Conservation (phyloP, 2,113 vertebrate species). For the Climacteris rufus region DNA sequence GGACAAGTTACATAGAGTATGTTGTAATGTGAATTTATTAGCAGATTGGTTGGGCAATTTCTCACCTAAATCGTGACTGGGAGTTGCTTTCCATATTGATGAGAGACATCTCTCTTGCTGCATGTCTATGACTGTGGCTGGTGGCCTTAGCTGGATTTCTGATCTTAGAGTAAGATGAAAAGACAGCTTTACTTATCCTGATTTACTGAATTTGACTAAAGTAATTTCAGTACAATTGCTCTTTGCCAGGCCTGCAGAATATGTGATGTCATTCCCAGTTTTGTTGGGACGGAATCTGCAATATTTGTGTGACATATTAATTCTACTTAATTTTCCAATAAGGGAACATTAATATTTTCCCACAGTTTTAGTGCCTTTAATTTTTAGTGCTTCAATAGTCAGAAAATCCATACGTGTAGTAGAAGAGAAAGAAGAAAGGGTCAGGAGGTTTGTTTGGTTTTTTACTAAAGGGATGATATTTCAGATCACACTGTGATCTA, state of each 20-base stretch:
- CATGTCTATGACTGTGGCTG: background rate
- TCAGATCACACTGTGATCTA: background rate
- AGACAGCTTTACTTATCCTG: background rate
- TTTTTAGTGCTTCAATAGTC: background rate
- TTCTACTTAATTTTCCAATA: background rate
- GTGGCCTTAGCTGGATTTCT: background rate
- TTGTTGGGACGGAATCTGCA: background rate
- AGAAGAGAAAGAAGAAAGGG: background rate
- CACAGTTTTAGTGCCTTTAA: background rate
- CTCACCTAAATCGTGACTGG: accelerated
- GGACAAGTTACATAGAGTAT: background rate
- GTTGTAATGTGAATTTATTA: background rate
- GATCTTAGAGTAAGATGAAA: background rate
- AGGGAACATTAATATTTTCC: background rate
- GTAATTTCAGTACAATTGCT: background rate
- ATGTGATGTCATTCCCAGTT: background rate
- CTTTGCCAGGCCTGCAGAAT: background rate
- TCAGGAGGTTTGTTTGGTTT: background rate
- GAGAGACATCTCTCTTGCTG: background rate
- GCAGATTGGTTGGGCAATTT: background rate
- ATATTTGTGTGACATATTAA: background rate
- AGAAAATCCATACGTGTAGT: background rate
- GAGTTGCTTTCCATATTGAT: background rate
- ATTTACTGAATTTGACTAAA: background rate
- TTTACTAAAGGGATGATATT: background rate